Base-by-base conservation (phyloP, 37 sponge, comb jelly and placozoan genomes). In the Halichondria panicea region DNA sequence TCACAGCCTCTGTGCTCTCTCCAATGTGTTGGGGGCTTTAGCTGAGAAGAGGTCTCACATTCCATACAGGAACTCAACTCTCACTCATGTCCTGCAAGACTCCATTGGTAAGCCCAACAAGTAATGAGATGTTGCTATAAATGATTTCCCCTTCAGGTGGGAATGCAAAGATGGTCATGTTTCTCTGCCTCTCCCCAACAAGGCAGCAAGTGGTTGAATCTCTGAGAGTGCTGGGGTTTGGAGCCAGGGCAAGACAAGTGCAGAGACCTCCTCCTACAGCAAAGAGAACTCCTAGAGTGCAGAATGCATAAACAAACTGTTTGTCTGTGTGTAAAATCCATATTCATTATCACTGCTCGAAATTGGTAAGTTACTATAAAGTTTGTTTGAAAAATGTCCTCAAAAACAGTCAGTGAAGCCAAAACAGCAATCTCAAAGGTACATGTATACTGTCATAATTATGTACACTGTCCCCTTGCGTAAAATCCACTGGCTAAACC, bases 401-500 rank as follows among this genome's bases (percentile, higher is more conserved):
- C n/a, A 57, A 87, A 86, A 55, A 97, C 99, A 19, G 63, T 86
- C 21, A 92, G 91, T 83, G 99, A 97, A 66, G 90, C 93, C 6
- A 97, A 88, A 52, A 74, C 90, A 59, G 82, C 88, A 18, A 74
- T 97, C 39, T 95, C 99, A 32, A 93, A 88, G 81, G 92, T 91
- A 68, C 11, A 9, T 12, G 24, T 34, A 12, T 22, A 24, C 35
- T 32, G 27, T n/a, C 8, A 27, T 25, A 21, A n/a, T 21, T 21
- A 59, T 21, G 28, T 59, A 12, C 60, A 59, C 7, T 59, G n/a
- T n/a, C n/a, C n/a, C n/a, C n/a, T n/a, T n/a, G n/a, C n/a, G n/a
- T n/a, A n/a, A 24, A 59, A n/a, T n/a, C n/a, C n/a, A n/a, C n/a
- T n/a, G n/a, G n/a, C n/a, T n/a, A n/a, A n/a, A n/a, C n/a, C n/a